phyloP scores from a whole-genome alignment of 2,888 invertebrate genomes.

The Pristionchus mayeri region DNA sequence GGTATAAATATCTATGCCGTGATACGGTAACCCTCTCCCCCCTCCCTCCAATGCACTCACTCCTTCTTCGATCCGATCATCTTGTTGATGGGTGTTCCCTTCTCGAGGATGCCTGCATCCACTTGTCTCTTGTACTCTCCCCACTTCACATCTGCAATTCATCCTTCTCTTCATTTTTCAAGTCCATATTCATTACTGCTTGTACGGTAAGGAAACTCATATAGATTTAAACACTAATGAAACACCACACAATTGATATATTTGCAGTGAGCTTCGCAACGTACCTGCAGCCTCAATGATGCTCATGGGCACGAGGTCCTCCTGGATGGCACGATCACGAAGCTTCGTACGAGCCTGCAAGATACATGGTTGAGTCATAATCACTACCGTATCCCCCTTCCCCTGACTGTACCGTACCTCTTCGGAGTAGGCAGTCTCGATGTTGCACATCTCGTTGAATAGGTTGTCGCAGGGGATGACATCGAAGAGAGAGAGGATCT shows the following conservation, averaged over 20 bases:
- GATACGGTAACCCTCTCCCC: not conserved
- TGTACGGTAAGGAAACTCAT: no score
- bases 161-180: no score
- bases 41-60: not conserved
- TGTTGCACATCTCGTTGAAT: constrained; percentile 66
- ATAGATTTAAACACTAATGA: no score
- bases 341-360: constrained; percentile 16
- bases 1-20: not conserved
- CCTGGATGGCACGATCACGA: not conserved
- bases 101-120: not conserved
- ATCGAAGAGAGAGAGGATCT: constrained; percentile 68
- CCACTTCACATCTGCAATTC: constrained; percentile 33
- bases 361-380: not conserved
- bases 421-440: constrained; percentile 36
- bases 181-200: no score
- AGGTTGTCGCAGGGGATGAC: constrained; percentile 66
- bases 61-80: not conserved
- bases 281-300: not conserved
- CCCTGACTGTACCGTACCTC: constrained; percentile 8
- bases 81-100: not conserved
- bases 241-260: no score
- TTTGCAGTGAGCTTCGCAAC: no score
- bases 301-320: not conserved
- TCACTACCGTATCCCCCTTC: not conserved
- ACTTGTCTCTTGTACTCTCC: constrained; percentile 10